phyloP scores from a whole-genome alignment of 2,113 vertebrate genomes.

The Prionailurus bengalensis region DNA sequence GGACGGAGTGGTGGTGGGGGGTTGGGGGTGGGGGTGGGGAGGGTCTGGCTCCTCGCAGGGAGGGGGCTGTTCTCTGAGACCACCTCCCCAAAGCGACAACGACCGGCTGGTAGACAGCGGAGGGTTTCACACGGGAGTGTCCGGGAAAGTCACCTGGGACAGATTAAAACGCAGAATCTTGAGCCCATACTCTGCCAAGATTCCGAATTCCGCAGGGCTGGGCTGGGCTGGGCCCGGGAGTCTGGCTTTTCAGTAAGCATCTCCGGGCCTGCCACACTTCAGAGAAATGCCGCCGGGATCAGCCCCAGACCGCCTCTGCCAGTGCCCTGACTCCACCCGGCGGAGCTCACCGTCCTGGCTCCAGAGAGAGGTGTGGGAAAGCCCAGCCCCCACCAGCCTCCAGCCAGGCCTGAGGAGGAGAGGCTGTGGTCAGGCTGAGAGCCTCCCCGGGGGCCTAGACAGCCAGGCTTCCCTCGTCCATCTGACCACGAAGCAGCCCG shows the following conservation, averaged over 20 bases:
- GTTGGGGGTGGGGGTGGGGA: fast-evolving
- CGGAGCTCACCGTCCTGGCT: not conserved
- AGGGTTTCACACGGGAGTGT: not conserved
- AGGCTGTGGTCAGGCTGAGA: not conserved
- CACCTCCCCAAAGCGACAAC: not conserved
- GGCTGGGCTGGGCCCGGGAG: fast-evolving
- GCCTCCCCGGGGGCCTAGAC: not conserved
- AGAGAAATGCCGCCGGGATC: not conserved
- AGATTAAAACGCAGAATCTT: not conserved
- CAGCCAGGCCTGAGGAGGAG: not conserved
- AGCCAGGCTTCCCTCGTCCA: not conserved
- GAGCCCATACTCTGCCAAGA: not conserved
- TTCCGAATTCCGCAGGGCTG: not conserved
- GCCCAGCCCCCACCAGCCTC: fast-evolving
- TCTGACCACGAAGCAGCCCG: not conserved
- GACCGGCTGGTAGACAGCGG: no score
- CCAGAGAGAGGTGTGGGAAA: not conserved
- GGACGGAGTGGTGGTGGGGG: no score
- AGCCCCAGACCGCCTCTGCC: not conserved
- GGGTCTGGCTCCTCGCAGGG: not conserved
- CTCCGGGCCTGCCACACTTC: not conserved
- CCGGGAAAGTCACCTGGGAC: not conserved
- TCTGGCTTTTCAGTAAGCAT: not conserved
- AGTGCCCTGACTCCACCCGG: not conserved
- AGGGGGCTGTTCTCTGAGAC: not conserved